A percentile compares a stretch with the other conserved stretches of the same genome.
phyloP scores from a whole-genome alignment of 2,888 invertebrate species.

The Gasteruption jaculator region DNA sequence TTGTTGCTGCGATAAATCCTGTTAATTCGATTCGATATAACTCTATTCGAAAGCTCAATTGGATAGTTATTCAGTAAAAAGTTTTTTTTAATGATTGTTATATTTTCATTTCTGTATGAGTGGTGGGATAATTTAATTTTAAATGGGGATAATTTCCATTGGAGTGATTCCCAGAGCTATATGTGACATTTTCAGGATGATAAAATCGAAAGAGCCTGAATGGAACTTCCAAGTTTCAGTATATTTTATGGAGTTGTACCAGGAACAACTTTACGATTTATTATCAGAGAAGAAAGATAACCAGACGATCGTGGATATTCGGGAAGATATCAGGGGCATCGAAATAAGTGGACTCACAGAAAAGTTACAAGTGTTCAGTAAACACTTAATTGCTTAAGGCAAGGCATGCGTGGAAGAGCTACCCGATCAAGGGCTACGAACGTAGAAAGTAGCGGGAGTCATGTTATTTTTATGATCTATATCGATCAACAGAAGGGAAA shows the following conservation, averaged over 20 bases:
- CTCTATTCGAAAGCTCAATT: too few species aligned
- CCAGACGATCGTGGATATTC: slow-evolving; percentile 73
- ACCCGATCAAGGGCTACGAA: slow-evolving; percentile 93
- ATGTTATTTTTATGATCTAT: slow-evolving; percentile 81
- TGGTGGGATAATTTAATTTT: too few species aligned
- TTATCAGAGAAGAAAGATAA: slow-evolving; percentile 65
- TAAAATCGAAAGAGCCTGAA: slow-evolving; percentile 57
- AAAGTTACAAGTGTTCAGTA: slow-evolving; percentile 62
- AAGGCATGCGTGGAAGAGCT: slow-evolving; percentile 72
- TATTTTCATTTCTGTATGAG: too few species aligned
- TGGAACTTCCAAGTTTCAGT: slow-evolving; percentile 68
- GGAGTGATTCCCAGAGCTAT: slow-evolving; percentile 89
- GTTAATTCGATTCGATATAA: too few species aligned
- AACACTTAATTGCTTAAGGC: slow-evolving; percentile 64
- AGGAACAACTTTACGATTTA: slow-evolving; percentile 84
- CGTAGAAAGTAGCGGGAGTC: slow-evolving; percentile 79
- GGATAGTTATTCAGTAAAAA: too few species aligned
- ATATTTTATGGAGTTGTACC: slow-evolving; percentile 85
- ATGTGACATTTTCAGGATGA: slow-evolving; percentile 70
- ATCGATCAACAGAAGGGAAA: slow-evolving; percentile 63
- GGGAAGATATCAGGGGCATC: slow-evolving; percentile 65
- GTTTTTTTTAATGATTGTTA: too few species aligned
- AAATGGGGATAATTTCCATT: too few species aligned
- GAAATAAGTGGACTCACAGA: slow-evolving; percentile 61
- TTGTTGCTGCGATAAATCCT: too few species aligned